phyloP scores from a whole-genome alignment of 1,140 invertebrate species.

The Sitophilus oryzae region DNA sequence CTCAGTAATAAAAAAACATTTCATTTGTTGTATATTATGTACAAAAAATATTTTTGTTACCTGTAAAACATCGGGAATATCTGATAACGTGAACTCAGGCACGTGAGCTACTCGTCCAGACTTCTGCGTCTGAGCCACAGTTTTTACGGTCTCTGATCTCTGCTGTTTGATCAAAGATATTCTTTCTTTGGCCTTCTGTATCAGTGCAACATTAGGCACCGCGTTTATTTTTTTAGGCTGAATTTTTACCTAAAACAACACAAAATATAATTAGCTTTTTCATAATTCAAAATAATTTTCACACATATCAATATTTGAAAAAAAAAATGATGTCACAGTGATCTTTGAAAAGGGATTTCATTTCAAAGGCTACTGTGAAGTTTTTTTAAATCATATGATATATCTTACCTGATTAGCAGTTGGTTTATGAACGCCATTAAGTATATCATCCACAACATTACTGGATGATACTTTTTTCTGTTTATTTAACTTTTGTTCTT shows the following conservation, averaged over 20 bases:
- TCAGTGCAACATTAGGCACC: slow-evolving; percentile 53
- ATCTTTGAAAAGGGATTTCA: not conserved
- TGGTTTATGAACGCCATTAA: slow-evolving; percentile 30
- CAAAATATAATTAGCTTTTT: too few species aligned
- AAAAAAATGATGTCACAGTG: not conserved
- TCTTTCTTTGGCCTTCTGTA: slow-evolving; percentile 54
- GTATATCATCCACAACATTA: slow-evolving; percentile 35
- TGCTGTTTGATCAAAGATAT: slow-evolving; percentile 44
- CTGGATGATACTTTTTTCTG: not conserved
- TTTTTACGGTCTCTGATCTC: slow-evolving; percentile 48
- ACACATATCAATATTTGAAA: too few species aligned
- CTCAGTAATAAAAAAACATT: too few species aligned
- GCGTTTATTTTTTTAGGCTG: slow-evolving; percentile 51
- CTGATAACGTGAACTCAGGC: slow-evolving; percentile 44
- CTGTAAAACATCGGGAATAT: slow-evolving; percentile 57
- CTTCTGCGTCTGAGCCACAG: slow-evolving; percentile 63
- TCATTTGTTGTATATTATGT: too few species aligned
- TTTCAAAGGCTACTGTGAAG: too few species aligned
- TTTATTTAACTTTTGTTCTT: slow-evolving; percentile 4
- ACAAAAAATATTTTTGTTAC: too few species aligned
- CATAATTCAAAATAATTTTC: too few species aligned
- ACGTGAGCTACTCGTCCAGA: slow-evolving; percentile 64
- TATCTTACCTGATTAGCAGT: slow-evolving; percentile 11
- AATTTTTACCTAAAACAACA: slow-evolving; percentile 5
- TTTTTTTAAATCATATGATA: too few species aligned